Evolutionary conservation across 2,797 vertebrate genomes (phyloP).

Genomic region (Gymnopithys bicolor): DNA sequence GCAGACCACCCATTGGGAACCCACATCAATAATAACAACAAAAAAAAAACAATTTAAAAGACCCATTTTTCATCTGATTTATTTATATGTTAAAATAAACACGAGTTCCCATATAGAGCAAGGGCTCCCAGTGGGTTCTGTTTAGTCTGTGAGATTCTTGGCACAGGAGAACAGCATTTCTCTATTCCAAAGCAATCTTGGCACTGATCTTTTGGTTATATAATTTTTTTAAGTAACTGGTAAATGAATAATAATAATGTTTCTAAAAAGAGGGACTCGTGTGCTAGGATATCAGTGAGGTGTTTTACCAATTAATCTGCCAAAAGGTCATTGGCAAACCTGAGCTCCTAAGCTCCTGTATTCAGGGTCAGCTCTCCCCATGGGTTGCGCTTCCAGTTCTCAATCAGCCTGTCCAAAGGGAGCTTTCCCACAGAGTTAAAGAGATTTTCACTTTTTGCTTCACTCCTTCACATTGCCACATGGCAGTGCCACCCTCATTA

Average conservation of each 20-base stretch:
- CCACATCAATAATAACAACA: slow-evolving; percentile 8
- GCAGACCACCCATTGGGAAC: slow-evolving; percentile 19
- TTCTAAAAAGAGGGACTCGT: not conserved
- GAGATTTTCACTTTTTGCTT: not conserved
- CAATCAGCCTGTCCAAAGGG: not conserved
- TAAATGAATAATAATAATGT: not conserved
- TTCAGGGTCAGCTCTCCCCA: not conserved
- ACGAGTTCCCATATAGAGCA: not conserved
- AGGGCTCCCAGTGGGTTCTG: slow-evolving; percentile 43
- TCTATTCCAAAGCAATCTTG: slow-evolving; percentile 44
- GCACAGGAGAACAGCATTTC: not conserved
- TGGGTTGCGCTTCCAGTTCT: not conserved
- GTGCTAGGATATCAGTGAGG: slow-evolving; percentile 7
- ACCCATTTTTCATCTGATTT: slow-evolving; percentile 14
- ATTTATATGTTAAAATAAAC: slow-evolving; percentile 48
- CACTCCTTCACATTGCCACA: not conserved
- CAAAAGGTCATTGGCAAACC: slow-evolving; percentile 27
- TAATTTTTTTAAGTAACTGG: slow-evolving; percentile 22
- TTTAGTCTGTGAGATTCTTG: slow-evolving; percentile 55
- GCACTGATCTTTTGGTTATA: slow-evolving; percentile 20
- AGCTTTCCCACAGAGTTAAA: slow-evolving; percentile 7
- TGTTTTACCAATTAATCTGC: slow-evolving; percentile 47
- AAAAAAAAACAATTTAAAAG: not conserved
- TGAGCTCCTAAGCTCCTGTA: slow-evolving; percentile 7
- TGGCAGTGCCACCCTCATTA: slow-evolving; percentile 50